Base-by-base conservation (phyloP, 2,888 invertebrate species). In the Ophion obscuratus region DNA sequence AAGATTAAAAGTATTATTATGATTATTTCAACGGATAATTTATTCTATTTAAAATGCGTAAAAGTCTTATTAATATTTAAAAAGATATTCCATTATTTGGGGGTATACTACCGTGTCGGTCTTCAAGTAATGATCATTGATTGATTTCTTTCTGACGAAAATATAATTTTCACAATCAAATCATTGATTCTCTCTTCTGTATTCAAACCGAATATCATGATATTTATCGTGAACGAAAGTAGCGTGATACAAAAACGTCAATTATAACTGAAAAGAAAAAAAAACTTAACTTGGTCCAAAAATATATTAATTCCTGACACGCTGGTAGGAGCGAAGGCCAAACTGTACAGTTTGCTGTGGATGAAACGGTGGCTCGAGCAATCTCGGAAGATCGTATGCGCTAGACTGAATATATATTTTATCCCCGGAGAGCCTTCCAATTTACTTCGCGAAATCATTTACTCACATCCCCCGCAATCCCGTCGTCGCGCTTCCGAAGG, bases 371-470 rank as follows among this genome's bases (percentile, higher is more conserved):
- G 66, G 81, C 74, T 74, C 44, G 73, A 80, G 70, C 80, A 84
- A 84, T 84, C 80, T 80, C 80, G 31, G 70, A 44, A 75, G 57
- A 75, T 80, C 84, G 71, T 57, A 79, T 70, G 67, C 79, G 62
- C 31, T 73, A 77, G 53, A 40, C 61, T 74, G 79, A 79, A 79
- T 79, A 75, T 83, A 83, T 74, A 80, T 80, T 71, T 68, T 74
- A 73, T 73, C 83, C 74, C 64, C 80, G 44, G 75, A 74, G 66
- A 81, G 81, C 74, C 62, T 84, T 84, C 70, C 83, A 80, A 84
- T 75, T 84, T 80, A 80, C 74, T 79, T 75, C 14, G 75, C 53
- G 70, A 79, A 84, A 80, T 84, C 83, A 75, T 84, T 80, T 84
- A 84, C 83, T 84, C 79, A 62, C 78, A 75, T 76, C 66, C 75